phyloP scores from a whole-genome alignment of 1,140 invertebrate species.

The Fopius arisanus region DNA sequence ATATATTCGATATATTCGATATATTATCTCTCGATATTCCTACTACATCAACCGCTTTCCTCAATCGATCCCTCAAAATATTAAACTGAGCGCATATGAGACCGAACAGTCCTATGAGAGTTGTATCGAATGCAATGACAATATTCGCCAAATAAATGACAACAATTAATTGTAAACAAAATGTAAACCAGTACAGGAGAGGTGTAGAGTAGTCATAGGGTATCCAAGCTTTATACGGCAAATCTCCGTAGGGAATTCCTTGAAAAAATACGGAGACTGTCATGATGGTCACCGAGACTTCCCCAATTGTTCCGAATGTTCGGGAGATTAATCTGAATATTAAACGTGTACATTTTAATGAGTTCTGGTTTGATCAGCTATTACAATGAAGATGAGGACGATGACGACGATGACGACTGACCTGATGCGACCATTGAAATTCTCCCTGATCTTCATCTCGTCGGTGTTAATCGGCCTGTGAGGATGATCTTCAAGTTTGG shows the following conservation, averaged over 20 bases:
- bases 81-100: background rate
- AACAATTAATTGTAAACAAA: background rate
- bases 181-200: background rate
- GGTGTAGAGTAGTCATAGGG: background rate
- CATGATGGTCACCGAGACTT: background rate
- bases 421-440: background rate
- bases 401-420: background rate
- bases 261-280: background rate
- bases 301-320: background rate
- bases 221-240: slow-evolving; percentile 15
- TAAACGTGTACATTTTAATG: too few species aligned
- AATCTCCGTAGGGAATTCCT: background rate
- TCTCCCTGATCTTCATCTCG: background rate
- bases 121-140: background rate
- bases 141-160: background rate
- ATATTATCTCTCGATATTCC: too few species aligned
- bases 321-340: background rate
- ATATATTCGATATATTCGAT: too few species aligned
- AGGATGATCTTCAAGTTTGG: background rate
- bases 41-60: too few species aligned
- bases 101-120: background rate
- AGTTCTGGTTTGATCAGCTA: too few species aligned
- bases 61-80: background rate
- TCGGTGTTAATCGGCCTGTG: background rate
- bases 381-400: too few species aligned